phyloP scores from a whole-genome alignment of 2,113 vertebrate genomes.

The Mixornis gularis region DNA sequence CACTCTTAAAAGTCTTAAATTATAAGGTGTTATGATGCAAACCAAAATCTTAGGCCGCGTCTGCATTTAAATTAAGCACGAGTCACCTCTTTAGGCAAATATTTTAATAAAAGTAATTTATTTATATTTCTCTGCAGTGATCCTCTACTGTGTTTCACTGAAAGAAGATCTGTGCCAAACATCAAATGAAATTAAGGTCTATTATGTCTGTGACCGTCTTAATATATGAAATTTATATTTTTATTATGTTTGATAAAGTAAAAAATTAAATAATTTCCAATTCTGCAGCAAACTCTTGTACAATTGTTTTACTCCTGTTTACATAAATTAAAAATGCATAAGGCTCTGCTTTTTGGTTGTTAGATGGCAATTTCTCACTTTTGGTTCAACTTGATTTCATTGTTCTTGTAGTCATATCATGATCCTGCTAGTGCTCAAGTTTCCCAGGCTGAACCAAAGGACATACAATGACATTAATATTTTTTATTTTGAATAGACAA shows the following conservation, averaged over 20 bases:
- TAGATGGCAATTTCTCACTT: background rate
- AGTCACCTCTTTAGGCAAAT: background rate
- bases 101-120: background rate
- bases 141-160: background rate
- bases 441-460: background rate
- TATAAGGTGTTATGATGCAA: background rate
- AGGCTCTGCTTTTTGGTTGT: background rate
- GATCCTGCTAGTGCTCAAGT: background rate
- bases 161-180: background rate
- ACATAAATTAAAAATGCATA: background rate
- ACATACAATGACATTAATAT: background rate
- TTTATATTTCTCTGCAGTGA: background rate
- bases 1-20: background rate
- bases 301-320: background rate
- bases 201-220: background rate
- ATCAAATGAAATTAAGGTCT: background rate
- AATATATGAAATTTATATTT: background rate
- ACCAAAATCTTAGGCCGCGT: background rate
- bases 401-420: background rate
- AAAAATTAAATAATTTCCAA: background rate
- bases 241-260: background rate
- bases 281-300: background rate
- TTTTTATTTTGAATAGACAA: constrained; percentile 14
- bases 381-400: background rate
- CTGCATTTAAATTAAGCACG: background rate